phyloP scores from a whole-genome alignment of 2,888 invertebrate genomes.

The Prionchulus punctatus region DNA sequence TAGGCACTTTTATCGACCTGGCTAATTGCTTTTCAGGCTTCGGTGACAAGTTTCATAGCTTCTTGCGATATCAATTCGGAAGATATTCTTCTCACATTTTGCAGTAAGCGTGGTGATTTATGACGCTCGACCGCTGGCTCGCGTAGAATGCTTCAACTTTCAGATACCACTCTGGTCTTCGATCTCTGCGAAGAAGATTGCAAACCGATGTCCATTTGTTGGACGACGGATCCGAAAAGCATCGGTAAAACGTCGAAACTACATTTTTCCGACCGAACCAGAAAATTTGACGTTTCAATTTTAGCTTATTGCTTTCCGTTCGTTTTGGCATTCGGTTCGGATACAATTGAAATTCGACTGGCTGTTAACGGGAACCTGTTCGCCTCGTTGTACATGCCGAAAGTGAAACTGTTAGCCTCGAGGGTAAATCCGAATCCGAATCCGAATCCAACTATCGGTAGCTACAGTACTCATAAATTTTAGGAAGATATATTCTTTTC shows the following conservation, averaged over 20 bases:
- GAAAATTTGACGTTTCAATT: conserved; percentile 19
- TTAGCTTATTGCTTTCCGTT: conserved; percentile 77
- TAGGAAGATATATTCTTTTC: background rate
- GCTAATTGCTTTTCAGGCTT: background rate
- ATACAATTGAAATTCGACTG: conserved; percentile 69
- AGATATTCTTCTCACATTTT: conserved; percentile 15
- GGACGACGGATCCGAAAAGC: conserved; percentile 15
- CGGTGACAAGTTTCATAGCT: conserved; percentile 1
- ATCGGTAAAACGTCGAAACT: too few species aligned
- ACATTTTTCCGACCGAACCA: background rate
- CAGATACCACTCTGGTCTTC: conserved; percentile 3
- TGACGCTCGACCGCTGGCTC: too few species aligned
- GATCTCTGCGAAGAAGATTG: conserved; percentile 10
- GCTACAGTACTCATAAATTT: too few species aligned
- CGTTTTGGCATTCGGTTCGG: conserved; percentile 70
- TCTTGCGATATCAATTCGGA: conserved; percentile 15
- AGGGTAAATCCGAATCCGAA: conserved; percentile 38
- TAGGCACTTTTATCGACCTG: too few species aligned
- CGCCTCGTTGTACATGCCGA: conserved; percentile 71
- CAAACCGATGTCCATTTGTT: conserved; percentile 15
- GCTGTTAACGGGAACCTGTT: conserved; percentile 76
- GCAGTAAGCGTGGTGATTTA: too few species aligned
- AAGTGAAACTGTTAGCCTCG: conserved; percentile 55
- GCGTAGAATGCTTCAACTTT: too few species aligned
- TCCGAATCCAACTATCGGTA: too few species aligned